These are phyloP conservation scores for Lagopus muta DNA, from an alignment of 2,113 vertebrate genomes.

Conservation along the genomic window DNA sequence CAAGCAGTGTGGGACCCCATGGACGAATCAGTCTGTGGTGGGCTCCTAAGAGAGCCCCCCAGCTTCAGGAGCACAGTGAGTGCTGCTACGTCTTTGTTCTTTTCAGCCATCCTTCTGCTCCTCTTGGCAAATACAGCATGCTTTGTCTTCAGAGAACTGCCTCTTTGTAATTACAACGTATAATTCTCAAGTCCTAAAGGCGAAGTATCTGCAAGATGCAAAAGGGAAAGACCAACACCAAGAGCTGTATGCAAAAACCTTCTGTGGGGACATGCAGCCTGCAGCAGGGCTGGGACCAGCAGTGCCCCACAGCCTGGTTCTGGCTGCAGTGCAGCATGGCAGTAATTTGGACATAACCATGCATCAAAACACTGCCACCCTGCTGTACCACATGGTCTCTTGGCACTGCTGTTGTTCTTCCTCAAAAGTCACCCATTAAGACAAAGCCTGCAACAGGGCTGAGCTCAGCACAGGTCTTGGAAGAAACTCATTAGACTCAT, in stretches of 20 bases:
- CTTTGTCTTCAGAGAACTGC: not conserved
- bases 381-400: not conserved
- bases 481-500: not conserved
- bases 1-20: not conserved
- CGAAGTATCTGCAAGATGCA: not conserved
- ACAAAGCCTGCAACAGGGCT: not conserved
- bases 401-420: not conserved
- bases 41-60: not conserved
- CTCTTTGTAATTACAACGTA: not conserved
- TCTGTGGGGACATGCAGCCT: not conserved
- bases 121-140: not conserved
- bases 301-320: not conserved
- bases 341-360: not conserved
- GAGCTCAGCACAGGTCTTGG: not conserved
- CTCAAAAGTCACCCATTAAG: not conserved
- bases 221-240: not conserved
- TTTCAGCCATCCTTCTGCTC: not conserved
- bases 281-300: not conserved
- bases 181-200: not conserved
- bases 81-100: not conserved
- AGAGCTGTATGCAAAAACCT: too few species aligned
- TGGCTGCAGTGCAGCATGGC: rapidly evolving
- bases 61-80: not conserved
- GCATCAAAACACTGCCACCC: rapidly evolving
- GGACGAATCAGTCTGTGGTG: not conserved